Evolutionary conservation across 2,113 vertebrate genomes (phyloP), one percentile per base, ranked within the genome.

Genomic region (Nyctibius bracteatus): DNA sequence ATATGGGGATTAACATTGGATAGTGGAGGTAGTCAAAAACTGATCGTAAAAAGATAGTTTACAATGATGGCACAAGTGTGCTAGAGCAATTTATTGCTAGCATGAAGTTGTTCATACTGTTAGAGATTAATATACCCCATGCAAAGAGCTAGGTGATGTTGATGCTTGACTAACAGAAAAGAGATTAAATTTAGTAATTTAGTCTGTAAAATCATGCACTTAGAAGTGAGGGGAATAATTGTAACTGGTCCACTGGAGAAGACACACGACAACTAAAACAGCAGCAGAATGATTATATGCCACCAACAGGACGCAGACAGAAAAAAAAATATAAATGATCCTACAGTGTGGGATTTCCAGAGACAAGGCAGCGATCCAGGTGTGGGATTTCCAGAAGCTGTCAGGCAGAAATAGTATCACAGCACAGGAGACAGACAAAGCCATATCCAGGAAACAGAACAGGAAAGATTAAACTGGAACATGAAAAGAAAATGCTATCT

Each of bases 361-460:
- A 90, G 49, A 91, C 86, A 54, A 86, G 77, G 67, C 93, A 95
- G 41, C 12, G 28, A 89, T 81, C 78, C 86, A 88, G 80, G 88
- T 86, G 77, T 35, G 80, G 68, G 63, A 94, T 81, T 91, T 86
- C 88, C 75, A 93, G 71, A 47, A 78, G 55, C 39, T 0, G 33
- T 33, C 39, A 90, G 61, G 94, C 79, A 94, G 65, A 78, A 92
- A 84, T 11, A 81, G 12, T 8, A 62, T 59, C 57, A 65, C 30
- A 52, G 44, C 67, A 80, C 51, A 81, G 41, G 33, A 57, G 54
- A 59, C n/a, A 44, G 41, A 54, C 44, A 68, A 86, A 91, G 54
- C 24, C 89, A 86, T 12, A 86, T 5, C 58, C 77, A 91, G 31
- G 62, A 88, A 82, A 77, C 6, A 88, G 58, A 66, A 70, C 0